phyloP scores from a whole-genome alignment of 2,888 invertebrate genomes.

The Lasioglossum vierecki region DNA sequence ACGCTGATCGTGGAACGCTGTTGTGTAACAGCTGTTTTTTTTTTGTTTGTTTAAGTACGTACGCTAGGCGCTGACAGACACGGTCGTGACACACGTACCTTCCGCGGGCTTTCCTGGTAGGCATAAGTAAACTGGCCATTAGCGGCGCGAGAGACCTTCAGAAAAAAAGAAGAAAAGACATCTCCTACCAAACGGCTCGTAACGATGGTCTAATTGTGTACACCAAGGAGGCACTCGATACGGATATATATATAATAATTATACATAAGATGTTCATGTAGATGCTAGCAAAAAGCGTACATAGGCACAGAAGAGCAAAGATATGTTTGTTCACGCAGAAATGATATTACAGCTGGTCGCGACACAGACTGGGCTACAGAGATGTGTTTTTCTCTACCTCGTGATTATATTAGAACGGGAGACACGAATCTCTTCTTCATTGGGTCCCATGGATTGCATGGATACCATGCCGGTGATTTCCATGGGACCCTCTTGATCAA shows the following conservation, averaged over 20 bases:
- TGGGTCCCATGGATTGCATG: too few relatives aligned
- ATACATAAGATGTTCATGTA: slow-evolving; percentile 37
- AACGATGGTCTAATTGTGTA: slow-evolving; percentile 70
- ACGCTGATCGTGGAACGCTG: slow-evolving; percentile 58
- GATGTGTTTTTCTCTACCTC: slow-evolving; percentile 21
- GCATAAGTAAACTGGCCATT: slow-evolving; percentile 88
- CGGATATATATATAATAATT: slow-evolving; percentile 31
- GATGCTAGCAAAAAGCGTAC: slow-evolving; percentile 75
- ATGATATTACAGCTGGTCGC: slow-evolving; percentile 31
- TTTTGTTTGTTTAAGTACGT: slow-evolving; percentile 70
- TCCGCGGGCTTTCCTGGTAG: slow-evolving; percentile 88
- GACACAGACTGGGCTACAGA: slow-evolving; percentile 2
- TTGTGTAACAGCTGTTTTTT: slow-evolving; percentile 59
- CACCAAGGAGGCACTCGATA: slow-evolving; percentile 78
- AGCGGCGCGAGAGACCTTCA: slow-evolving; percentile 88
- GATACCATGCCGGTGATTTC: too few relatives aligned
- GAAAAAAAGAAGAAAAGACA: slow-evolving; percentile 85
- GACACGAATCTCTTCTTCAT: slow-evolving; percentile 53
- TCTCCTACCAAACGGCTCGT: slow-evolving; percentile 80
- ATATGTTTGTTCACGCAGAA: slow-evolving; percentile 27
- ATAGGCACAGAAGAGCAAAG: slow-evolving; percentile 66
- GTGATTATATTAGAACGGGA: slow-evolving; percentile 25
- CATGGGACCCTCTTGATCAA: too few relatives aligned
- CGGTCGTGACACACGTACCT: slow-evolving; percentile 79
- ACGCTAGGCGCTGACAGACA: slow-evolving; percentile 71